Evolutionary conservation across 2,797 vertebrate genomes (phyloP), one percentile per base, ranked within the genome.

Genomic region (Cyprinodon diabolis): DNA sequence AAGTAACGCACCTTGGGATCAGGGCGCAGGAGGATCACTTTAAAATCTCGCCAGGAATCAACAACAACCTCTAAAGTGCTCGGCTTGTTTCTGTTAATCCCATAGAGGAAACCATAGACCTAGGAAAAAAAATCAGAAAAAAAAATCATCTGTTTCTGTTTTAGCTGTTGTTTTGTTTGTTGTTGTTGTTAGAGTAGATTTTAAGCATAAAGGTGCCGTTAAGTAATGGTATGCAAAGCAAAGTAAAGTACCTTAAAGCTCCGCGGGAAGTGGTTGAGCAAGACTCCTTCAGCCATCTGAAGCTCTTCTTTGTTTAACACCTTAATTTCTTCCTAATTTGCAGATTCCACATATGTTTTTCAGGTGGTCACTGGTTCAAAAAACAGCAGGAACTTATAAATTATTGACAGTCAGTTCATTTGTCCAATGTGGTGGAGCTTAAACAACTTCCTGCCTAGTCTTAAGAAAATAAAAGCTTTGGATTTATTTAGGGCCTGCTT

Each of bases 31-130:
- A 94, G 71, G 6, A 94, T 86, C 0, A 90, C 86, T 8, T 86
- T 92, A 78, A 94, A 94, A 54, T 87, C 84, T 0, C 92, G 92
- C 92, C 93, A 94, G 0, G 69, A 0, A 69, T 94, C 92, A 21
- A 93, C 92, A 10, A 92, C 5, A 0, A 90, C 70, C 74, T 93
- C 84, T 66, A 82, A 0, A 6, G 54, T 79, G 14, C 0, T 86
- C 0, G 85, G 81, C 58, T 87, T 93, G 43, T 77, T 86, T 72
- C 89, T 87, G 67, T 92, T 93, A 4, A 90, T 73, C 0, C 58
- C 74, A 30, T 55, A 23, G 0, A 93, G 54, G 62, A 71, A 88
- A 13, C 93, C 92, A 47, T 91, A 93, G 0, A 91, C 86, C 92
- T 93, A 25, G 30, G 30, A 3, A 30, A 30, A 30, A 11, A 72